A percentile compares a stretch with the other conserved stretches of the same genome.
Evolutionary conservation across 2,113 vertebrate species (phyloP).

Genomic region (Bos indicus): DNA sequence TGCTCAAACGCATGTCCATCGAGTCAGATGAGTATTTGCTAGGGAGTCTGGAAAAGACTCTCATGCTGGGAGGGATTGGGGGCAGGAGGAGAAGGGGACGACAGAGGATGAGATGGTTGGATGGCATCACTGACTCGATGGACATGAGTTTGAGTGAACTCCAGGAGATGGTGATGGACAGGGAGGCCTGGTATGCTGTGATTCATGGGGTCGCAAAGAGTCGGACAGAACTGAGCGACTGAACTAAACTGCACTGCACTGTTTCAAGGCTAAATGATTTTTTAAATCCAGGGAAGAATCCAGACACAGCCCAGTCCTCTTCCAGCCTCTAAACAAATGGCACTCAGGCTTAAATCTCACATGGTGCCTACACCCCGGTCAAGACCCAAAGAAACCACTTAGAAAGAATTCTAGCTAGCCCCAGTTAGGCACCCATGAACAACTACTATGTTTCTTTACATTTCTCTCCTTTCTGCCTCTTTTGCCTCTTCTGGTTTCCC

Average conservation of each 20-base stretch:
- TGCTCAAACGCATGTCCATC: not conserved
- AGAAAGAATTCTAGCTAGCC: not conserved
- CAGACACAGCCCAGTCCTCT: not conserved
- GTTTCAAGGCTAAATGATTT: not conserved
- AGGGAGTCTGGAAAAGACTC: too few relatives aligned
- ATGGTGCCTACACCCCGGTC: not conserved
- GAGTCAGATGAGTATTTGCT: not conserved
- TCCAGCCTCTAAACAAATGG: not conserved
- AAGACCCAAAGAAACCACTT: not conserved
- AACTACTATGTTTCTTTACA: rapidly evolving
- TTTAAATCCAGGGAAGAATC: not conserved
- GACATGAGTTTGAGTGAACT: too few relatives aligned
- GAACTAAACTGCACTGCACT: not conserved
- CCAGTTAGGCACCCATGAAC: not conserved
- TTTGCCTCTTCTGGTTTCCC: not conserved
- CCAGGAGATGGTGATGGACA: too few relatives aligned
- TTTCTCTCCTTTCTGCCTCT: not conserved
- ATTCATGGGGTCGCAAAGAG: too few relatives aligned
- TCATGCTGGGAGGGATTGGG: too few relatives aligned
- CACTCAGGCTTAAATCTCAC: too few relatives aligned
- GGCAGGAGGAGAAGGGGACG: too few relatives aligned
- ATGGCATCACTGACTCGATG: too few relatives aligned
- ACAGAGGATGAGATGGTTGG: too few relatives aligned
- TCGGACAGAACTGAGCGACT: too few relatives aligned
- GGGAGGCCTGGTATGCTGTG: too few relatives aligned